Base-by-base conservation (phyloP, 1,140 invertebrate genomes). In the Lanistes nyassanus region DNA sequence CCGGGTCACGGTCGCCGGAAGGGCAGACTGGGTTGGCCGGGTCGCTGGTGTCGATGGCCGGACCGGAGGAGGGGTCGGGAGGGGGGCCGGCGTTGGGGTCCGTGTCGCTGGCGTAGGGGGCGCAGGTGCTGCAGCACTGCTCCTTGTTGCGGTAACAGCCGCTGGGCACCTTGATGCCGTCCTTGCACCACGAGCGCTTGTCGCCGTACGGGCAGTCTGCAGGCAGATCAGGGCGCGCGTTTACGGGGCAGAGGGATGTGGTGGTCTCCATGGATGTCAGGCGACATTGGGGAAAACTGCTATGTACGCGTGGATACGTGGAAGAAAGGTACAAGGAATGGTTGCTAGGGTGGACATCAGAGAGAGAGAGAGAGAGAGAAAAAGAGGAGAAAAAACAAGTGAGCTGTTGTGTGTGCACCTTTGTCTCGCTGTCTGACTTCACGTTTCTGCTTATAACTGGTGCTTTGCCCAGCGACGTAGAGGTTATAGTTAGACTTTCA, bases 181-280 rank as follows among this genome's bases (percentile, higher is more conserved):
- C 53, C 34, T 68, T 31, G 31, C 76, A 77, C 76, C 76, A 77
- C 21, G 71, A 68, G 65, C 76, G 74, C 55, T 36, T 74, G 70
- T 77, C 76, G 11, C 76, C 76, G 65, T 74, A 77, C 21, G 66
- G 68, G 60, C 76, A 77, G 19, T 74, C 76, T 77, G 65, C 36
- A 36, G 31, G 23, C 36, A 36, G 36, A 34, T 23, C 21, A 66
- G 23, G 36, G 21, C 2, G 16, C 21, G 23, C 7, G 36, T 29
- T 26, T 13, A 31, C n/a, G 16, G 34, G 65, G 37, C 16, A 31
- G 9, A 60, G 58, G 58, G 29, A 65, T 21, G n/a, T n/a, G n/a
- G n/a, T n/a, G n/a, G n/a, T n/a, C n/a, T n/a, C n/a, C n/a, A n/a
- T n/a, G n/a, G n/a, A n/a, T n/a, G n/a, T n/a, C n/a, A n/a, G n/a